phyloP scores from a whole-genome alignment of 1,140 invertebrate species.

The Calephelis nemesis region DNA sequence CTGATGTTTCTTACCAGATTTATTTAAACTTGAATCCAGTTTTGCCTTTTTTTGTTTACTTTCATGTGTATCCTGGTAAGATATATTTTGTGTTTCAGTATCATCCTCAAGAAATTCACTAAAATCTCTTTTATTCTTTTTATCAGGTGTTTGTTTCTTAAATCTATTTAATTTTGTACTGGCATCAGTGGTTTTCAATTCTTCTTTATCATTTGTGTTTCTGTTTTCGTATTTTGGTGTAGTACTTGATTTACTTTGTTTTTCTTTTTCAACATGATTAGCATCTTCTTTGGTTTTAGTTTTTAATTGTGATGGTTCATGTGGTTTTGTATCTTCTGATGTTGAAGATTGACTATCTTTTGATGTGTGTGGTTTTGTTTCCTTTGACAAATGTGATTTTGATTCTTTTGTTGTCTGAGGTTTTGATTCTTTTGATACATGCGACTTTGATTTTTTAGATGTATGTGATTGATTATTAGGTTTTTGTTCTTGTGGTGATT shows the following conservation, averaged over 20 bases:
- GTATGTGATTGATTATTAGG: conserved; percentile 13
- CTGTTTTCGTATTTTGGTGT: neutral
- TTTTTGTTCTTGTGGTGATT: neutral
- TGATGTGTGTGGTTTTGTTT: neutral
- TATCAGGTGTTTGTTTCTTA: conserved; percentile 26
- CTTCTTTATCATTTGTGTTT: neutral
- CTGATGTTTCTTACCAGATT: conserved; percentile 46
- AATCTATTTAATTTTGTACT: conserved; percentile 28
- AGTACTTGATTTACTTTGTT: conserved; percentile 28
- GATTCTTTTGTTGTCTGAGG: conserved; percentile 24
- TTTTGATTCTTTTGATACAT: conserved; percentile 23
- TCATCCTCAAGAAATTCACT: conserved; percentile 53
- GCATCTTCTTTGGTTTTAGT: conserved; percentile 25
- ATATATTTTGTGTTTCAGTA: conserved; percentile 42
- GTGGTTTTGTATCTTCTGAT: conserved; percentile 5
- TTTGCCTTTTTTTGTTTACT: conserved; percentile 46
- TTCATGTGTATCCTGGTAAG: conserved; percentile 38
- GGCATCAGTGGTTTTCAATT: conserved; percentile 3
- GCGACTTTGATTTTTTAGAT: conserved; percentile 12
- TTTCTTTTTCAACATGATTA: conserved; percentile 21
- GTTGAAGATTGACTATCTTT: neutral
- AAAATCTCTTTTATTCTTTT: conserved; percentile 50
- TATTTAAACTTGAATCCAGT: conserved; percentile 57
- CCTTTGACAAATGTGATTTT: conserved; percentile 12
- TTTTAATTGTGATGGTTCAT: neutral